Percentiles rank a stretch among this genome's conserved stretches.
Evolutionary conservation across 1,140 invertebrate species (phyloP).

Genomic region (Pomacea maculata): DNA sequence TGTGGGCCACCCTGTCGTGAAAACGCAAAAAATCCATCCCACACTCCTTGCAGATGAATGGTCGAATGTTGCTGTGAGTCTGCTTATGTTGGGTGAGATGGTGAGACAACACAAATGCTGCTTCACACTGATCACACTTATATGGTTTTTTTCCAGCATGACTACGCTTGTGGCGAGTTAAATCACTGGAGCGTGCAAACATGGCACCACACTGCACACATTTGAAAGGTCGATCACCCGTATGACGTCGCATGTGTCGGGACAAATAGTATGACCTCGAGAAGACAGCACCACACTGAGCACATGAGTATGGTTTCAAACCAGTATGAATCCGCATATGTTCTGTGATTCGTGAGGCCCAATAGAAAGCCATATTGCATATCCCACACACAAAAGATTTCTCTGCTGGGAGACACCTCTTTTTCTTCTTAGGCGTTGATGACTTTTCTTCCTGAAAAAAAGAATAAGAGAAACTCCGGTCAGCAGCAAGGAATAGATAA

Average conservation of each 20-base stretch:
- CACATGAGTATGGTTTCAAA: conserved; percentile 13
- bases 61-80: conserved; percentile 32
- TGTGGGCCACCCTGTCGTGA: conserved; percentile 14
- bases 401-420: background rate
- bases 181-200: conserved; percentile 76
- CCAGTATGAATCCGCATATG: conserved; percentile 6
- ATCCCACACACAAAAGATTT: background rate
- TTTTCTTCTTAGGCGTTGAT: background rate
- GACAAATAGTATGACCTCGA: background rate
- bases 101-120: conserved; percentile 23
- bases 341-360: background rate
- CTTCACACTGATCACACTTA: conserved; percentile 30
- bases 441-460: background rate
- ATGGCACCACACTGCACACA: conserved; percentile 63
- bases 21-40: conserved; percentile 22
- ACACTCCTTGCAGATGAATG: conserved; percentile 36
- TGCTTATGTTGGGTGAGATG: conserved; percentile 32
- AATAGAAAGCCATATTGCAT: background rate
- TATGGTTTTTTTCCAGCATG: conserved; percentile 37
- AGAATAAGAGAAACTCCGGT: no score
- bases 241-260: conserved; percentile 19
- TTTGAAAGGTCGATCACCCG: conserved; percentile 18
- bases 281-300: conserved; percentile 7
- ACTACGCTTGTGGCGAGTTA: conserved; percentile 16
- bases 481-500: background rate